Conservation (phyloP, 2,888 invertebrate species). For the Coleophora flavipennella region DNA sequence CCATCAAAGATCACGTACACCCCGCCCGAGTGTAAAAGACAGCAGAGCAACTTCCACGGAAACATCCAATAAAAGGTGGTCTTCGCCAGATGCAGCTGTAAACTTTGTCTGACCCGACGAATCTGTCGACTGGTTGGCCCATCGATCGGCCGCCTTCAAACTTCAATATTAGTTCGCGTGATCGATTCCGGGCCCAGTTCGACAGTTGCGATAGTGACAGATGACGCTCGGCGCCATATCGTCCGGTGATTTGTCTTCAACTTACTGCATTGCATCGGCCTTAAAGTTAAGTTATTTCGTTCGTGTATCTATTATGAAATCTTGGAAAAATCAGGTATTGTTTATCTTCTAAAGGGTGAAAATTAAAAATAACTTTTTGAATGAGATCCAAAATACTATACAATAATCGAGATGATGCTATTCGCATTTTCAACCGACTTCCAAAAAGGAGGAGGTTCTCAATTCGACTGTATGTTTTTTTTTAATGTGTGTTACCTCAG, state of each 20-base stretch:
- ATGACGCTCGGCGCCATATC: slow-evolving; percentile 61
- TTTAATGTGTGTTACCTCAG: too few relatives aligned
- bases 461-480: too few relatives aligned
- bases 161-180: slow-evolving; percentile 69
- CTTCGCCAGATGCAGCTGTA: slow-evolving; percentile 42
- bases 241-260: slow-evolving; percentile 62
- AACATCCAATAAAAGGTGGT: slow-evolving; percentile 61
- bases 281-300: slow-evolving; percentile 5
- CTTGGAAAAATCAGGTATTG: neutral
- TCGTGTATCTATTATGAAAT: neutral
- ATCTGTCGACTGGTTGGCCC: slow-evolving; percentile 13
- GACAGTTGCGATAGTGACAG: slow-evolving; percentile 68
- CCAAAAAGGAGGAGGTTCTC: too few relatives aligned
- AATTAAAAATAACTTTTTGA: too few relatives aligned
- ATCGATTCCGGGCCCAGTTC: slow-evolving; percentile 64
- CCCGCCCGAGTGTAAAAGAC: slow-evolving; percentile 37
- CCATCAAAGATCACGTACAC: slow-evolving; percentile 42
- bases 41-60: slow-evolving; percentile 48
- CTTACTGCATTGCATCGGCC: slow-evolving; percentile 15
- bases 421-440: too few relatives aligned
- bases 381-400: too few relatives aligned
- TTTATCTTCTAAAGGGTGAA: too few relatives aligned
- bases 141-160: slow-evolving; percentile 38
- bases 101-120: slow-evolving; percentile 35
- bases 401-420: too few relatives aligned